Conservation (phyloP, 2,113 vertebrate species). For the Caracal caracal region DNA sequence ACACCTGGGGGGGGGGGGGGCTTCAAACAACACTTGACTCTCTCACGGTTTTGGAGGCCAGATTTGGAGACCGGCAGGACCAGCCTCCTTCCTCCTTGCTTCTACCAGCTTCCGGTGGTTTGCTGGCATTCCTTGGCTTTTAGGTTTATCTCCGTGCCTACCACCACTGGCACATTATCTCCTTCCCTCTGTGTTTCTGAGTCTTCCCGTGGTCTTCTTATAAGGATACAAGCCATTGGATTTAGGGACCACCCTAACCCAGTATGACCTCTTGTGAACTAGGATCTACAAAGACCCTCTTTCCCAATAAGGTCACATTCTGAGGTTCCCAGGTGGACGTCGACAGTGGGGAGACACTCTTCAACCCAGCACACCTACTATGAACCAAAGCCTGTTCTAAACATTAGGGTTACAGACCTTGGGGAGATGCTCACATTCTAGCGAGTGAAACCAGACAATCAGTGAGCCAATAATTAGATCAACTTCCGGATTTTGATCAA, state of each 20-base stretch:
- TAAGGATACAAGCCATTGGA: background rate
- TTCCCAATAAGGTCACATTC: background rate
- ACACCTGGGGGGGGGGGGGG: background rate
- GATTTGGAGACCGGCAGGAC: background rate
- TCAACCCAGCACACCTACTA: accelerated
- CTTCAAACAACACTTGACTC: too few species aligned
- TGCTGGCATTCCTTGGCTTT: background rate
- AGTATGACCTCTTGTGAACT: background rate
- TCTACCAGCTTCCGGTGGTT: background rate
- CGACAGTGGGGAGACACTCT: background rate
- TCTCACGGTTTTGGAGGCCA: background rate
- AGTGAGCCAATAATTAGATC: accelerated
- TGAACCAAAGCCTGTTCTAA: background rate
- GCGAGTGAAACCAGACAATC: background rate
- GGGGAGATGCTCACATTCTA: background rate
- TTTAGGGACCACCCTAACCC: background rate
- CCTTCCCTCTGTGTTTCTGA: background rate
- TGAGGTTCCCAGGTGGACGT: background rate
- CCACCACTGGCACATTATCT: accelerated
- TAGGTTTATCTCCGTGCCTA: background rate
- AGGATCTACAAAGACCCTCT: background rate
- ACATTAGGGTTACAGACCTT: accelerated
- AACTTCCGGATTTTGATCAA: accelerated
- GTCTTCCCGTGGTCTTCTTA: background rate
- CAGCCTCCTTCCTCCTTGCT: background rate